Base-by-base conservation (phyloP, 2,113 vertebrate genomes). In the Sander lucioperca region DNA sequence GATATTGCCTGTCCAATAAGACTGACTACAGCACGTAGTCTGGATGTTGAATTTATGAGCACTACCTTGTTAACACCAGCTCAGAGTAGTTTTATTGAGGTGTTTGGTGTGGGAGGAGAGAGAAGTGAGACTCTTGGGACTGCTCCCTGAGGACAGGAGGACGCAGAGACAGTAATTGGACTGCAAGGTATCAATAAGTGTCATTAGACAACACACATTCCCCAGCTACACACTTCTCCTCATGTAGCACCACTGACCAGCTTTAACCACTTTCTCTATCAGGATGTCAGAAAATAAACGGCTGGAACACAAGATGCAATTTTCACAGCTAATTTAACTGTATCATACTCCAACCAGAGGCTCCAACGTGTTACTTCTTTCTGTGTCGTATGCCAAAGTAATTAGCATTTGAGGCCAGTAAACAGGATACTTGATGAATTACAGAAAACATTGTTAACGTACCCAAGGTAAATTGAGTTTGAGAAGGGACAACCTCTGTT, bases 171-270 rank as follows among this genome's bases (percentile, higher is more conserved):
- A 70, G 56, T 87, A 85, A 91, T 79, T 88, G 64, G 79, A 16
- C 70, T 57, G 79, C 54, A 47, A 70, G 45, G 64, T 47, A 88
- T 86, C 84, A 89, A 85, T 90, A 87, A 61, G 61, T 61, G 56
- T 76, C 12, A 80, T 79, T 85, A 80, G 65, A 61, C 61, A 56
- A 58, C 62, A 64, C 36, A 59, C 39, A 79, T 43, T 83, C 69
- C 21, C 36, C 12, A n/a, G 67, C 69, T 65, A 43, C 23, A 72
- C 67, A 66, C 27, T 39, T 58, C 30, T 75, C 36, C 62, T 56
- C 70, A 19, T 65, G 74, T 19, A 21, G 39, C 43, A 57, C 48
- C 18, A 30, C 57, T 65, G 36, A 69, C 43, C 23, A 30, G n/a
- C 57, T 66, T 45, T 66, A 56, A 47, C 19, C 43, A 15, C 57